Percentiles rank a stretch among this genome's conserved stretches.
Conservation (phyloP, 2,888 invertebrate species). For the Thereva unica region DNA sequence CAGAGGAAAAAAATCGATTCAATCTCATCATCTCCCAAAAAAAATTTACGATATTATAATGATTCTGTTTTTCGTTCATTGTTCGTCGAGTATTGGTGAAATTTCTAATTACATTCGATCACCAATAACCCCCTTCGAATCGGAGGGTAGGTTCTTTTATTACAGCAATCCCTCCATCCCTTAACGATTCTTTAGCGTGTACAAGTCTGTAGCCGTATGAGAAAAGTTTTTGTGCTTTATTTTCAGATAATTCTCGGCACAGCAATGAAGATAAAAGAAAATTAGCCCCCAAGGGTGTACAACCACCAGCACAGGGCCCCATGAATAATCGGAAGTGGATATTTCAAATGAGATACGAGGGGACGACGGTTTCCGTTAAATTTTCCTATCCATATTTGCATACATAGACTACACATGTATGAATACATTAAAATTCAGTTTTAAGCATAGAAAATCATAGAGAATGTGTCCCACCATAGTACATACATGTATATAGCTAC, state of each 20-base stretch:
- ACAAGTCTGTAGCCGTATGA: conserved; percentile 14
- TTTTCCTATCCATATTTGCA: conserved; percentile 3
- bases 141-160: conserved; percentile 10
- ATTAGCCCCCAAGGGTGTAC: conserved; percentile 45
- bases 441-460: conserved; percentile 27
- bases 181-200: no score
- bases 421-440: conserved; percentile 34
- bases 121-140: conserved; percentile 19
- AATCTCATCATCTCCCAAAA: conserved; percentile 18
- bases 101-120: conserved; percentile 29
- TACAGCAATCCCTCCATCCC: background rate
- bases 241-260: conserved; percentile 40
- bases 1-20: conserved; percentile 10
- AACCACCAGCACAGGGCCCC: conserved; percentile 32
- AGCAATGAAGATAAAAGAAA: conserved; percentile 45
- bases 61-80: conserved; percentile 28
- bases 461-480: conserved; percentile 14
- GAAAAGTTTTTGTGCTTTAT: conserved; percentile 32
- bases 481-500: background rate
- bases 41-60: conserved; percentile 26
- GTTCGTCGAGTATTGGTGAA: conserved; percentile 23
- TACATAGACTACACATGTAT: conserved; percentile 24
- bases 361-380: conserved; percentile 33
- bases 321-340: conserved; percentile 46
- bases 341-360: conserved; percentile 41